phyloP scores from a whole-genome alignment of 2,113 vertebrate species.

The Prionailurus viverrinus region DNA sequence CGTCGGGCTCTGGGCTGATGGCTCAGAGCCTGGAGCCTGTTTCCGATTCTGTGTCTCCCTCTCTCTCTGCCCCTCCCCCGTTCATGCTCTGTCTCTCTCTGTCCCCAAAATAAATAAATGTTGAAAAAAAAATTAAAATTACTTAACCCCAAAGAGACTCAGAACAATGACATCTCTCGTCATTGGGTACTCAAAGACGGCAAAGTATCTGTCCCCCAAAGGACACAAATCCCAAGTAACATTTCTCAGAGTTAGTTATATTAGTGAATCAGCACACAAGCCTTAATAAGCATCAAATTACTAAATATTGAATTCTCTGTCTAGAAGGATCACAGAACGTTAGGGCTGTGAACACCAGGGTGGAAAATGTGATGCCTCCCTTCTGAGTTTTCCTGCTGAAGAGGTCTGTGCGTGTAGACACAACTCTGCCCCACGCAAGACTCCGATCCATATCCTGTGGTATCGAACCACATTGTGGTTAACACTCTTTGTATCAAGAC shows the following conservation, averaged over 20 bases:
- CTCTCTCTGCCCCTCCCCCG: too few relatives aligned
- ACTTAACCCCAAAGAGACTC: background rate
- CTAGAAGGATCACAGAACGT: background rate
- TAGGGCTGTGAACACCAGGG: background rate
- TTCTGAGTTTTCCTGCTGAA: background rate
- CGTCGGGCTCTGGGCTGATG: too few relatives aligned
- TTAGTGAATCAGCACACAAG: background rate
- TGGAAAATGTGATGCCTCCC: background rate
- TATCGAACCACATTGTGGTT: fast-evolving
- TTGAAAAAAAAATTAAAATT: background rate
- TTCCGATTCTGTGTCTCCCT: too few relatives aligned
- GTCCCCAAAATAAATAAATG: too few relatives aligned
- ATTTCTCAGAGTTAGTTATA: background rate
- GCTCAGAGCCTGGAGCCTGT: too few relatives aligned
- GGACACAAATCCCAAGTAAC: background rate
- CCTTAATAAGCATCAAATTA: background rate
- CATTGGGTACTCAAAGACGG: background rate
- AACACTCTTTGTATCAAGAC: background rate
- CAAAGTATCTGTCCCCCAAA: background rate
- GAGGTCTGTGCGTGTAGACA: too few relatives aligned
- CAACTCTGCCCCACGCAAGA: too few relatives aligned
- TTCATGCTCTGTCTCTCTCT: too few relatives aligned
- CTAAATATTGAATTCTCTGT: background rate
- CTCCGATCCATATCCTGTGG: background rate
- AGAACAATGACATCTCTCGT: background rate